Percentiles rank a stretch among this genome's conserved stretches.
phyloP scores from a whole-genome alignment of 2,888 invertebrate species.

The Limnephilus rhombicus region DNA sequence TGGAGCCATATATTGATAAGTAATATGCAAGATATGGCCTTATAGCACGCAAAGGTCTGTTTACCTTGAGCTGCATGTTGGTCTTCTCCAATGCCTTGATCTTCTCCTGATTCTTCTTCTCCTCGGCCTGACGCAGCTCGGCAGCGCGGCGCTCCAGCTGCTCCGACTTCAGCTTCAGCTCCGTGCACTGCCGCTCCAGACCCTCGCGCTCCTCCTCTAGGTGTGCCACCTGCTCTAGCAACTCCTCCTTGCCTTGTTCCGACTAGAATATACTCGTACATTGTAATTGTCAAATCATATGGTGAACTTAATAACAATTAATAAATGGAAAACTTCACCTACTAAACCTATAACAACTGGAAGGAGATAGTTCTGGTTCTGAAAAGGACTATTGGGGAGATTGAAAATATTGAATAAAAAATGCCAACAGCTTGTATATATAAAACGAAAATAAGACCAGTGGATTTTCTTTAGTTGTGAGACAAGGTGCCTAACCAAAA shows the following conservation, averaged over 20 bases:
- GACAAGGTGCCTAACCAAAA: not conserved
- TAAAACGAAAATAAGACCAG: not conserved
- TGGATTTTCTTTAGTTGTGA: not conserved
- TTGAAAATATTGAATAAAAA: not conserved
- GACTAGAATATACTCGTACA: constrained; percentile 74
- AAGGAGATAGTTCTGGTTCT: not conserved
- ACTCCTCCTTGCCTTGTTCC: constrained; percentile 92
- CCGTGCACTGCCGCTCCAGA: constrained; percentile 80
- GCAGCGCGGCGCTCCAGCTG: constrained; percentile 89
- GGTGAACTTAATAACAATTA: too few species aligned
- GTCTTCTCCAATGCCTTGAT: constrained; percentile 95
- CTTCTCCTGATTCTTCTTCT: constrained; percentile 95
- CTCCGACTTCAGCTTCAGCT: constrained; percentile 82
- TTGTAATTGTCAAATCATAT: not conserved
- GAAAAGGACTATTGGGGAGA: not conserved
- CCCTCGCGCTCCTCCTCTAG: constrained; percentile 82
- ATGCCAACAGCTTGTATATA: not conserved
- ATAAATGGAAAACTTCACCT: too few species aligned
- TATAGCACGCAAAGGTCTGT: not conserved
- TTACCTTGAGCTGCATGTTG: constrained; percentile 93
- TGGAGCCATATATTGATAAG: constrained; percentile 31
- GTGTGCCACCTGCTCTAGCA: constrained; percentile 85
- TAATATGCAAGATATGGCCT: not conserved
- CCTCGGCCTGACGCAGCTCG: constrained; percentile 92
- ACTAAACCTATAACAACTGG: too few species aligned